Evolutionary conservation across 2,888 invertebrate genomes (phyloP), one percentile per base, ranked within the genome.

Genomic region (Mimachlamys varia): DNA sequence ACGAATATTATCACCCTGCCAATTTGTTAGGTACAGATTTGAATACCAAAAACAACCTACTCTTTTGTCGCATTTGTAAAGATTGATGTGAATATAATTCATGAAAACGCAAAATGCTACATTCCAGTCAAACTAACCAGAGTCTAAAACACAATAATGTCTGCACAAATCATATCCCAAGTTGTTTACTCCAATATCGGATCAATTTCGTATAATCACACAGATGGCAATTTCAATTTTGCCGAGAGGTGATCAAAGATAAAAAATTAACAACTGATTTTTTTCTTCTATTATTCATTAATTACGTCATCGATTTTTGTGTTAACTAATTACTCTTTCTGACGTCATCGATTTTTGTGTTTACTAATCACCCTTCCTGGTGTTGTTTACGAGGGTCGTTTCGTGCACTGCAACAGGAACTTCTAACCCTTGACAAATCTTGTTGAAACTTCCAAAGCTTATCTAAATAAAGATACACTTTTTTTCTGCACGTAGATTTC

Each of bases 171-270:
- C 33, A 76, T 7, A 22, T 10, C 33, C 5, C 10, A 12, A 27
- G 10, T 33, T 33, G 33, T 76, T 22, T 2, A 76, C 15, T 76
- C 76, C 76, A 33, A 33, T 22, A 76, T 27, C 27, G 76, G 76
- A 76, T 76, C 76, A 22, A 76, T 76, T 22, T 76, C 76, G 76
- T 27, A 76, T 76, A 76, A 27, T 33, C 76, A 76, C 76, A 27
- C 13, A 27, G 13, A 76, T 76, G 10, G 76, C 33, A 22, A 76
- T 76, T 76, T 27, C 12, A 76, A 76, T 76, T 76, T 76, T 27
- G 76, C 76, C 76, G 33, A 12, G 27, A 76, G 76, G 76, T 33
- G 76, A 76, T 27, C 76, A 76, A 27, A 33, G 76, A 76, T 33
- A 76, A 33, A 76, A 76, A 76, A 33, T 33, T 27, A 27, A 12